phyloP scores from a whole-genome alignment of 2,888 invertebrate genomes.

The Melieria picta region DNA sequence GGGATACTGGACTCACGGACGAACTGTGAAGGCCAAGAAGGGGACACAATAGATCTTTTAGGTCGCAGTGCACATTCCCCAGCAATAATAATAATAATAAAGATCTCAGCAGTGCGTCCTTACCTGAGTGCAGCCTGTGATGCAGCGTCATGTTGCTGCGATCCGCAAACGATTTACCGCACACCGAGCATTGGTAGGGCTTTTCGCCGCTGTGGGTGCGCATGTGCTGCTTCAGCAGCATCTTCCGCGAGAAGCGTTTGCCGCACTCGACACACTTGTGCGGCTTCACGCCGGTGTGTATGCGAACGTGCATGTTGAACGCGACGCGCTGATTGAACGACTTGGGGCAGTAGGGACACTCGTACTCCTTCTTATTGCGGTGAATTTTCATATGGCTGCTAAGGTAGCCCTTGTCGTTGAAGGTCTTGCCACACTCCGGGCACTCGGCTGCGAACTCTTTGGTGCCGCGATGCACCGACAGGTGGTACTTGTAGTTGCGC shows the following conservation, averaged over 20 bases:
- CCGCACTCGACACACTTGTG: conserved; percentile 81
- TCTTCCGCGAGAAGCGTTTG: conserved; percentile 85
- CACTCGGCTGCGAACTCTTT: conserved; percentile 79
- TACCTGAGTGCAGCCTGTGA: conserved; percentile 79
- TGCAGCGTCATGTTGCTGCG: conserved; percentile 87
- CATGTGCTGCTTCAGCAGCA: conserved; percentile 84
- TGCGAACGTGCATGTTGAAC: conserved; percentile 87
- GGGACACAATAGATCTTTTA: too few relatives aligned
- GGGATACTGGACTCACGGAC: too few relatives aligned
- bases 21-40: too few relatives aligned
- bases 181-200: conserved; percentile 82
- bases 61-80: too few relatives aligned
- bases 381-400: conserved; percentile 90
- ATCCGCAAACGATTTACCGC: conserved; percentile 85
- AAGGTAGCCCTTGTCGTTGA: conserved; percentile 84
- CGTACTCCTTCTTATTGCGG: conserved; percentile 82
- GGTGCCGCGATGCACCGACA: conserved; percentile 83
- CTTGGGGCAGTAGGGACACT: conserved; percentile 82
- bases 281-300: conserved; percentile 84
- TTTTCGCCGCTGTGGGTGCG: conserved; percentile 83
- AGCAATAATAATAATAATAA: too few relatives aligned
- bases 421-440: conserved; percentile 82
- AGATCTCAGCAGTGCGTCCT: not conserved
- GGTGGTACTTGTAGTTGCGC: conserved; percentile 85
- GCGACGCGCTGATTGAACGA: conserved; percentile 88